phyloP scores from a whole-genome alignment of 2,888 invertebrate genomes.

The Criorhina ranunculi region DNA sequence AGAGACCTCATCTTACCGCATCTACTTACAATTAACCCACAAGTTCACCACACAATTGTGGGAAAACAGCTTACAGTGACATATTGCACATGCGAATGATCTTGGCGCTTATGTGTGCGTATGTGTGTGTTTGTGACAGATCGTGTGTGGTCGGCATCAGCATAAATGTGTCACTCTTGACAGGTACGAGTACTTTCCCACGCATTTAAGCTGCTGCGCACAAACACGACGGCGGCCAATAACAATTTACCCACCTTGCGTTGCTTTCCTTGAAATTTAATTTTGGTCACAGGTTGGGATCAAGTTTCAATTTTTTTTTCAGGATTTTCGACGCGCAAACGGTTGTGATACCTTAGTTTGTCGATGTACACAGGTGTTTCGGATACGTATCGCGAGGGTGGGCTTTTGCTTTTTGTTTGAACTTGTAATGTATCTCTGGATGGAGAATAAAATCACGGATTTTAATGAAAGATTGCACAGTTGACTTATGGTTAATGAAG shows the following conservation, averaged over 20 bases:
- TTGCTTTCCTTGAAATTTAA: conserved; percentile 20
- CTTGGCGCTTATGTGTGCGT: conserved; percentile 6
- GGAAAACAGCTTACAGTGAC: conserved; percentile 58
- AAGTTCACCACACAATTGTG: conserved; percentile 47
- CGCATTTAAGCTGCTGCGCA: conserved; percentile 56
- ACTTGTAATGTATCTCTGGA: conserved; percentile 43
- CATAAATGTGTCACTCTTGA: conserved; percentile 47
- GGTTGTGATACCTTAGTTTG: neutral
- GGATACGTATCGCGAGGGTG: conserved; percentile 49
- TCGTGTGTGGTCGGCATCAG: conserved; percentile 60
- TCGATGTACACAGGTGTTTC: conserved; percentile 56
- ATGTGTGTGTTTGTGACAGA: neutral
- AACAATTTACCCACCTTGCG: conserved; percentile 66
- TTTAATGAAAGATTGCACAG: neutral
- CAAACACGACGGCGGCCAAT: conserved; percentile 58
- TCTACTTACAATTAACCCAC: conserved; percentile 27
- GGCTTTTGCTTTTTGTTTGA: conserved; percentile 54
- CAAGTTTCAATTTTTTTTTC: conserved; percentile 46
- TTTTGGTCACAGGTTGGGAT: conserved; percentile 43
- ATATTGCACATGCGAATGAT: conserved; percentile 63
- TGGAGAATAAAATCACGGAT: neutral
- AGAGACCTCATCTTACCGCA: conserved; percentile 18
- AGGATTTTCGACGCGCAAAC: conserved; percentile 2
- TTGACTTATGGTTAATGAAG: neutral
- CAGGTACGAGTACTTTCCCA: conserved; percentile 65